These are phyloP conservation scores for Papilio protenor DNA, from an alignment of 2,888 invertebrate species.

Conservation along the genomic window DNA sequence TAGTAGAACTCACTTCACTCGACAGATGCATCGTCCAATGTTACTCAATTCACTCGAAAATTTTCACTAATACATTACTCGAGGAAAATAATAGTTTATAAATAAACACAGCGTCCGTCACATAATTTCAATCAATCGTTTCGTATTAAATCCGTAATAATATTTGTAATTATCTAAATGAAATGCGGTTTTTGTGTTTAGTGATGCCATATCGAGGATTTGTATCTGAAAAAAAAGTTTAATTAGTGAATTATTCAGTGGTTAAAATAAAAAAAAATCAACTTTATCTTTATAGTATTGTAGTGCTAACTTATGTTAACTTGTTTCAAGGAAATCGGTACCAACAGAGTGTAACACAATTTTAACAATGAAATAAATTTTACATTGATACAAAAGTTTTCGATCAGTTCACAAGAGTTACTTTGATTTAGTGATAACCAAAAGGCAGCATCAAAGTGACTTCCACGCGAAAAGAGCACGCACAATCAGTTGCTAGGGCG, in stretches of 20 bases:
- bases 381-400: slow-evolving; percentile 13
- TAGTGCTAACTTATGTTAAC: background rate
- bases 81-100: slow-evolving; percentile 48
- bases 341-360: background rate
- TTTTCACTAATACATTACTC: slow-evolving; percentile 51
- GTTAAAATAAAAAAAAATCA: background rate
- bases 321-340: slow-evolving; percentile 1
- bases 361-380: background rate
- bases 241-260: background rate
- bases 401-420: slow-evolving; percentile 10
- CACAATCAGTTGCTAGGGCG: slow-evolving; percentile 57
- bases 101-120: slow-evolving; percentile 67
- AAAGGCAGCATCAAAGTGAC: slow-evolving; percentile 65
- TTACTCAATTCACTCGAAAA: slow-evolving; percentile 39
- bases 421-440: slow-evolving; percentile 55
- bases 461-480: slow-evolving; percentile 57
- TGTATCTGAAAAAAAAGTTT: slow-evolving; percentile 46
- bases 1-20: slow-evolving; percentile 91
- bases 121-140: slow-evolving; percentile 61
- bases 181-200: slow-evolving; percentile 34
- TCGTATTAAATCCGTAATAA: slow-evolving; percentile 46
- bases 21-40: slow-evolving; percentile 88
- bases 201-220: slow-evolving; percentile 29
- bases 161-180: slow-evolving; percentile 46
- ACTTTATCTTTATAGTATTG: background rate